These are phyloP conservation scores for Periparus ater DNA, from an alignment of 2,797 vertebrate genomes.

Conservation along the genomic window DNA sequence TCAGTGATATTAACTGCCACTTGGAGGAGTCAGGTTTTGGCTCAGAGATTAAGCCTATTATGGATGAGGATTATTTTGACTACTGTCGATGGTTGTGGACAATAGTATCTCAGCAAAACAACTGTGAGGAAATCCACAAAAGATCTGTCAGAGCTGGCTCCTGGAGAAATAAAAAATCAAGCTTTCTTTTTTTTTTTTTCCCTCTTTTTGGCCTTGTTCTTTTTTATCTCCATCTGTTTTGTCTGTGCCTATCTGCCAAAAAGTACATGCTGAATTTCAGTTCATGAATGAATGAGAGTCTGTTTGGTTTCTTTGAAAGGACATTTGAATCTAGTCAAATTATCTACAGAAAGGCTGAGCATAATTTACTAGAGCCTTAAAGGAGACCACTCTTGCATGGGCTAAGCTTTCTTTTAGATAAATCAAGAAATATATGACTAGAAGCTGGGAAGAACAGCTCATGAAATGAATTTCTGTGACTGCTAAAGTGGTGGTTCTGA, in stretches of 20 bases:
- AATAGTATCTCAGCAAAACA: slow-evolving; percentile 53
- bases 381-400: not conserved
- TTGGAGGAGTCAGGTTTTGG: slow-evolving; percentile 10
- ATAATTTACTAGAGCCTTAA: not conserved
- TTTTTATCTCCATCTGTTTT: not conserved
- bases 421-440: not conserved
- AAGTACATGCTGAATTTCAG: not conserved
- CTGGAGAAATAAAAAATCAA: slow-evolving; percentile 18
- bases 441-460: not conserved
- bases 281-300: not conserved
- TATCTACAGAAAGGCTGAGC: not conserved
- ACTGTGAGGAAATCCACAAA: slow-evolving; percentile 35
- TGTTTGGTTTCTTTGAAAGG: not conserved
- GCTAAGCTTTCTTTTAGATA: not conserved
- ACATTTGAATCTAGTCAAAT: not conserved
- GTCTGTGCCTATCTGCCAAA: not conserved
- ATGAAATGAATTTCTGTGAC: not conserved
- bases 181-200: no score
- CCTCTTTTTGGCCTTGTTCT: not conserved
- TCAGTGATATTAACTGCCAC: not conserved
- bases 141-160: not conserved
- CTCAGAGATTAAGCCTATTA: not conserved
- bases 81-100: slow-evolving; percentile 4
- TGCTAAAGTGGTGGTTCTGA: not conserved
- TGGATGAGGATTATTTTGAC: slow-evolving; percentile 14